A percentile compares a stretch with the other conserved stretches of the same genome.
Conservation (phyloP, 2,888 invertebrate species). For the Eutolmus rufibarbis region DNA sequence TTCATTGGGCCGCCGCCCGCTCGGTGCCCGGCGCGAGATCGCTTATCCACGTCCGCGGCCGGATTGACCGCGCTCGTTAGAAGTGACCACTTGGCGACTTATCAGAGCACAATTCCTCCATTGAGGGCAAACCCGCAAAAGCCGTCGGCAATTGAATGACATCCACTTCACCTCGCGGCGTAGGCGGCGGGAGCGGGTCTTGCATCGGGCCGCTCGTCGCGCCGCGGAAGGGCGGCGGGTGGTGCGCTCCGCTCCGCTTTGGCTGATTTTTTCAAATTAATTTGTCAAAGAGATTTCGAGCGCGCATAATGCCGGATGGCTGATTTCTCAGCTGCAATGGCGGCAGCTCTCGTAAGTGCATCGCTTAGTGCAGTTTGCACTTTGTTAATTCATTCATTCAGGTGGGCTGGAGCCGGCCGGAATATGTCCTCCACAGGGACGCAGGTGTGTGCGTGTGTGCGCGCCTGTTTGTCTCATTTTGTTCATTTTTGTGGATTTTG, state of each 20-base stretch:
- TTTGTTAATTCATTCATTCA: slow-evolving; percentile 35
- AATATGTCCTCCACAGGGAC: neutral
- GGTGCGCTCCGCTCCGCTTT: neutral
- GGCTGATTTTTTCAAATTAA: slow-evolving; percentile 9
- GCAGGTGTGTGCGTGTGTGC: neutral
- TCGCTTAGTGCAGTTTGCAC: slow-evolving; percentile 36
- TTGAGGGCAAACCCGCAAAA: neutral
- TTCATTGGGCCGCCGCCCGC: neutral
- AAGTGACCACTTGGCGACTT: slow-evolving; percentile 32
- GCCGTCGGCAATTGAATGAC: slow-evolving; percentile 37
- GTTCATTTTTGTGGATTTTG: slow-evolving; percentile 17
- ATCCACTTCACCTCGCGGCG: slow-evolving; percentile 17
- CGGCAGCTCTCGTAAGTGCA: slow-evolving; percentile 8
- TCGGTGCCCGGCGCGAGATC: slow-evolving; percentile 5
- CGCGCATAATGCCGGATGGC: slow-evolving; percentile 12
- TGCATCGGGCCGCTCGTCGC: neutral
- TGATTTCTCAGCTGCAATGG: slow-evolving; percentile 22
- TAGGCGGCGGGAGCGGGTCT: neutral
- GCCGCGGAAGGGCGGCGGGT: neutral
- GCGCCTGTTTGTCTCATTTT: slow-evolving; percentile 4
- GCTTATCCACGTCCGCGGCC: neutral
- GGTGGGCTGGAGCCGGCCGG: neutral
- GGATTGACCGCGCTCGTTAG: slow-evolving; percentile 15
- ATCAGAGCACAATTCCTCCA: slow-evolving; percentile 6
- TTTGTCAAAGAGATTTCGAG: slow-evolving; percentile 36